These are phyloP conservation scores for Goniozus legneri DNA, from an alignment of 1,140 invertebrate genomes.

Conservation along the genomic window DNA sequence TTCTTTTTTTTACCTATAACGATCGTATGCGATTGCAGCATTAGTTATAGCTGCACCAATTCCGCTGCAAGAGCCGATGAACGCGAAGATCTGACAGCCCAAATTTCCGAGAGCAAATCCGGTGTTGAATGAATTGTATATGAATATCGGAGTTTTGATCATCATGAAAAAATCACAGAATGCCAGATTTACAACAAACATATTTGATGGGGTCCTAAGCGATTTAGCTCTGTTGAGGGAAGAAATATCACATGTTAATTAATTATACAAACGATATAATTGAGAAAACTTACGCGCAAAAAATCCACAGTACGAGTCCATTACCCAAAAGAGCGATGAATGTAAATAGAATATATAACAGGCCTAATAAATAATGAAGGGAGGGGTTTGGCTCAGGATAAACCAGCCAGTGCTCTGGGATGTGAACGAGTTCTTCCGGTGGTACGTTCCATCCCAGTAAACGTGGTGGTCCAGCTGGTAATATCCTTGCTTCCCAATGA, in stretches of 20 bases:
- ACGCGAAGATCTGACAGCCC: slow-evolving; percentile 74
- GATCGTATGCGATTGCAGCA: slow-evolving; percentile 71
- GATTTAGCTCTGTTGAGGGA: slow-evolving; percentile 68
- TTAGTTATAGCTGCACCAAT: slow-evolving; percentile 79
- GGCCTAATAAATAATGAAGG: slow-evolving; percentile 76
- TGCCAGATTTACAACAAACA: slow-evolving; percentile 85
- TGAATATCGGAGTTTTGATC: slow-evolving; percentile 81
- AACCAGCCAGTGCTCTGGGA: slow-evolving; percentile 79
- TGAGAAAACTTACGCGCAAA: slow-evolving; percentile 63
- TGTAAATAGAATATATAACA: slow-evolving; percentile 78
- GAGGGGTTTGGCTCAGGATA: slow-evolving; percentile 77
- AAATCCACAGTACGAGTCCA: slow-evolving; percentile 86
- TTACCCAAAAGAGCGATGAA: slow-evolving; percentile 77
- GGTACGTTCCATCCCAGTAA: slow-evolving; percentile 76
- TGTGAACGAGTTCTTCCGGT: slow-evolving; percentile 68
- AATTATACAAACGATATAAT: too few relatives aligned
- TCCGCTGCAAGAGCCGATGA: slow-evolving; percentile 74
- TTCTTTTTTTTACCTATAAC: slow-evolving; percentile 57
- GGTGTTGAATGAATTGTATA: slow-evolving; percentile 78
- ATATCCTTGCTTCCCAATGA: slow-evolving; percentile 43
- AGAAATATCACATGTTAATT: too few relatives aligned
- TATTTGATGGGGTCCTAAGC: slow-evolving; percentile 83
- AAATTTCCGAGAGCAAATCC: slow-evolving; percentile 70
- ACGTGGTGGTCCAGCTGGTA: slow-evolving; percentile 48
- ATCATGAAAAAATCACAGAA: slow-evolving; percentile 86